Evolutionary conservation across 2,113 vertebrate genomes (phyloP).

Genomic region (Amphiprion ocellaris): DNA sequence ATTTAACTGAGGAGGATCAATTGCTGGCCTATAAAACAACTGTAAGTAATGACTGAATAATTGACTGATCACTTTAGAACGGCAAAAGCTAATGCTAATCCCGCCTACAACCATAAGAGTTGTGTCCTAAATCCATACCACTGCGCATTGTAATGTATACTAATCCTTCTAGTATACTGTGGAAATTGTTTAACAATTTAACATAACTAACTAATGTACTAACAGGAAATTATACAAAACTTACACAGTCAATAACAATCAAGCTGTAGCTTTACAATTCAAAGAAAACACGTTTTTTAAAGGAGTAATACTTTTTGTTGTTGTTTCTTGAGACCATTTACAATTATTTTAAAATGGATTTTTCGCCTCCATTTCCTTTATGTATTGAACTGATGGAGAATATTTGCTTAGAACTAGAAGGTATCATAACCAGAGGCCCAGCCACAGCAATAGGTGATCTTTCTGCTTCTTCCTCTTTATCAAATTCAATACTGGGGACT

Average conservation of each 20-base stretch:
- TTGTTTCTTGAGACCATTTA: constrained; percentile 12
- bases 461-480: neutral
- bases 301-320: neutral
- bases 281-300: too few relatives aligned
- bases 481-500: neutral
- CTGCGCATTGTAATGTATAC: neutral
- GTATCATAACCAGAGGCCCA: too few relatives aligned
- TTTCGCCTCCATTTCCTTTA: neutral
- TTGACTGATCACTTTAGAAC: neutral
- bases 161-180: neutral
- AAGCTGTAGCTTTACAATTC: neutral
- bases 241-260: neutral
- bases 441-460: neutral
- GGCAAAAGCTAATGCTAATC: neutral
- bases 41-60: neutral
- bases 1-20: neutral
- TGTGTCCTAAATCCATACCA: neutral
- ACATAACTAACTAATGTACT: neutral
- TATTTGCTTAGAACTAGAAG: neutral
- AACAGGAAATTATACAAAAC: neutral
- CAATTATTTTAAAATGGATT: constrained; percentile 14
- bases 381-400: constrained; percentile 14
- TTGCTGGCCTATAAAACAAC: neutral
- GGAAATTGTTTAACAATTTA: too few relatives aligned
- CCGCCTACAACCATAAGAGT: neutral